Evolutionary conservation across 2,797 vertebrate species (phyloP).

Genomic region (Heliangelus exortis): DNA sequence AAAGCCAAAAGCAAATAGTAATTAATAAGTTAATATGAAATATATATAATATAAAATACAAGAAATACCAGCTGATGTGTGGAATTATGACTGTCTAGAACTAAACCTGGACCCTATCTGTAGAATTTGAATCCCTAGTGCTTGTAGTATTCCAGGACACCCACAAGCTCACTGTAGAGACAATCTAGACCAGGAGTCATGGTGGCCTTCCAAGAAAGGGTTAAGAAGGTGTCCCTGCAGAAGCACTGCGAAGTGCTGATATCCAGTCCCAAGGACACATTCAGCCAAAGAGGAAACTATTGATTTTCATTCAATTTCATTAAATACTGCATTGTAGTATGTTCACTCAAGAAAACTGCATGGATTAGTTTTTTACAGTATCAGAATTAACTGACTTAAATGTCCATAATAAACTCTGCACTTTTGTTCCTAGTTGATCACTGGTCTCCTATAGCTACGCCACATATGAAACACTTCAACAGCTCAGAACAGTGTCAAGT

Average conservation of each 20-base stretch:
- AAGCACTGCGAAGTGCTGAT: not conserved
- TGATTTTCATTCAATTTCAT: not conserved
- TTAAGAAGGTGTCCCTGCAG: not conserved
- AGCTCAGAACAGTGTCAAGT: not conserved
- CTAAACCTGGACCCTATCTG: not conserved
- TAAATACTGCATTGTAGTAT: not conserved
- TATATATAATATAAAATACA: not conserved
- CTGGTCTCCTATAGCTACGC: not conserved
- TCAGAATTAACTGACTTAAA: not conserved
- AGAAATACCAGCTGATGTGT: not conserved
- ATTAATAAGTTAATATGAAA: not conserved
- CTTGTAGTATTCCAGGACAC: not conserved
- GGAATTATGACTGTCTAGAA: not conserved
- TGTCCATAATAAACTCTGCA: not conserved
- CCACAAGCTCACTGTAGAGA: not conserved
- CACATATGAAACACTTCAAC: not conserved
- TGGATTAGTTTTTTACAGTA: not conserved
- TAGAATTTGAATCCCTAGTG: not conserved
- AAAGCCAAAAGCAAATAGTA: constrained; percentile 2
- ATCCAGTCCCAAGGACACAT: not conserved
- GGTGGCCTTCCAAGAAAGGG: not conserved
- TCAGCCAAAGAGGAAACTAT: not conserved
- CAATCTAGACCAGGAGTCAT: not conserved
- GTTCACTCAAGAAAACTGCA: not conserved
- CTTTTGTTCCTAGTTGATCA: not conserved